These are phyloP conservation scores for Neolamprologus cancellatus DNA, from an alignment of 2,113 vertebrate species.

Conservation along the genomic window DNA sequence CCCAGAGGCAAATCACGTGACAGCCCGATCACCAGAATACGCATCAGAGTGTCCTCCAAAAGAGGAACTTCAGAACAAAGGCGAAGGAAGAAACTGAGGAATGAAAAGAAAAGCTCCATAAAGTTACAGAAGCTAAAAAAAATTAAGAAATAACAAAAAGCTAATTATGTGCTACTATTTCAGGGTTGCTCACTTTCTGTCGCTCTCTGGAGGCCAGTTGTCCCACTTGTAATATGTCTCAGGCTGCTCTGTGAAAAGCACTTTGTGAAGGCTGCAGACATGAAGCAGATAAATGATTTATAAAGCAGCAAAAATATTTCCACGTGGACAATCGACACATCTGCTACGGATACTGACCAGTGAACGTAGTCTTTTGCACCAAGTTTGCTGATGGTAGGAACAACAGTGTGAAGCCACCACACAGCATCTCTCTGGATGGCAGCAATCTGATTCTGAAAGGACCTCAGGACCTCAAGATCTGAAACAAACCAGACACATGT, in stretches of 20 bases:
- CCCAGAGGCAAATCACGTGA: slow-evolving; percentile 92
- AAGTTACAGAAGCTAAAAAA: neutral
- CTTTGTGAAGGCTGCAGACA: slow-evolving; percentile 88
- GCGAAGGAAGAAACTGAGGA: slow-evolving; percentile 89
- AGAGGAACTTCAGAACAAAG: slow-evolving; percentile 97
- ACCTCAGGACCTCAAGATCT: slow-evolving; percentile 89
- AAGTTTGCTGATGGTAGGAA: slow-evolving; percentile 93
- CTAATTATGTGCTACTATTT: fast-evolving
- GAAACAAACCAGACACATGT: neutral
- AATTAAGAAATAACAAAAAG: neutral
- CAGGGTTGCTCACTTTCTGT: slow-evolving; percentile 85
- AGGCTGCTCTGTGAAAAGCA: slow-evolving; percentile 96
- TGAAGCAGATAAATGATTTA: neutral
- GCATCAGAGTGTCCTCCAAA: slow-evolving; percentile 94
- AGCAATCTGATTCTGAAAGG: slow-evolving; percentile 96
- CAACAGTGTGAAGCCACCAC: slow-evolving; percentile 97
- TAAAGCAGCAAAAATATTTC: neutral
- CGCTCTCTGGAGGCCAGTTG: slow-evolving; percentile 98
- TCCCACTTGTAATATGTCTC: slow-evolving; percentile 99
- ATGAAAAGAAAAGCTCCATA: neutral
- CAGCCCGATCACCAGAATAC: slow-evolving; percentile 90
- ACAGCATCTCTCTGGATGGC: slow-evolving; percentile 94
- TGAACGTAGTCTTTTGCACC: slow-evolving; percentile 94
- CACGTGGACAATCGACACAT: neutral
- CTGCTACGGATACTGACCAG: slow-evolving; percentile 72